Evolutionary conservation across 2,113 vertebrate species (phyloP).

Genomic region (Bungarus multicinctus): DNA sequence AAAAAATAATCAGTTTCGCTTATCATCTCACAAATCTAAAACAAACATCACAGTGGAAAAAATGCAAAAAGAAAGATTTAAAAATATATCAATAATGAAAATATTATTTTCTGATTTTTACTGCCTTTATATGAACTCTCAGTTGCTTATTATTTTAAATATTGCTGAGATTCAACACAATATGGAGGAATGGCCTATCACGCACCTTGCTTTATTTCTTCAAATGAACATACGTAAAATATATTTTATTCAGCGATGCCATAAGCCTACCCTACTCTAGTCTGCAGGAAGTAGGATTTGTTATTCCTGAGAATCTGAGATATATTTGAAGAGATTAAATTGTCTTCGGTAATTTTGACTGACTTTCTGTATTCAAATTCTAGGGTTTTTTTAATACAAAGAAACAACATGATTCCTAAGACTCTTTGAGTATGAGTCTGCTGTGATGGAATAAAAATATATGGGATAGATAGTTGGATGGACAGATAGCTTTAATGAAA

Average conservation of each 20-base stretch:
- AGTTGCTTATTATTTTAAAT: background rate
- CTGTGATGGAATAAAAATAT: background rate
- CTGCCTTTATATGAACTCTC: background rate
- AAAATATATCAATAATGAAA: background rate
- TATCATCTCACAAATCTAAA: background rate
- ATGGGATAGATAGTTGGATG: background rate
- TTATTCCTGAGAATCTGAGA: background rate
- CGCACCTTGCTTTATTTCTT: background rate
- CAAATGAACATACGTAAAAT: background rate
- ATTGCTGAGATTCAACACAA: background rate
- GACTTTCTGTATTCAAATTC: background rate
- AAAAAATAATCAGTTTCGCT: background rate
- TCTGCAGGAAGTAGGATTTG: background rate
- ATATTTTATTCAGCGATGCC: background rate
- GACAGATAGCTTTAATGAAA: background rate
- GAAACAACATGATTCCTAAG: background rate
- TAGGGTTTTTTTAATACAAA: background rate
- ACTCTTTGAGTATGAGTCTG: background rate
- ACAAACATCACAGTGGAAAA: background rate
- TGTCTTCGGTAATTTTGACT: background rate
- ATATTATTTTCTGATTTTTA: background rate
- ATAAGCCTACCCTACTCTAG: background rate
- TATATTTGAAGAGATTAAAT: background rate
- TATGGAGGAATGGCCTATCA: background rate
- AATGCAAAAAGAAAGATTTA: background rate